These are phyloP conservation scores for Rhabdomys dilectus DNA, from an alignment of 2,113 vertebrate genomes.

Conservation along the genomic window DNA sequence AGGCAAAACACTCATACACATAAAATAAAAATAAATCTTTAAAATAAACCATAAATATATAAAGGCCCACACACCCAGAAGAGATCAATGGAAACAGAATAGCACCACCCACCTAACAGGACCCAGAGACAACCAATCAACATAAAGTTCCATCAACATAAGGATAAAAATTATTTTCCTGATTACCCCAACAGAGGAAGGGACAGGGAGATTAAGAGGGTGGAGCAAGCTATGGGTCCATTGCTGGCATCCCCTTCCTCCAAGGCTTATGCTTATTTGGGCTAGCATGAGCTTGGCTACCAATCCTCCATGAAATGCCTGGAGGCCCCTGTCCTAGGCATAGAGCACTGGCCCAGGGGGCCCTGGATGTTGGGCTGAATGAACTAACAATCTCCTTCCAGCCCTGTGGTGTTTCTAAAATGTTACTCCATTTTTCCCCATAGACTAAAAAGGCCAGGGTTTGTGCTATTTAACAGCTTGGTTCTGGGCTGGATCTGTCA, in stretches of 20 bases:
- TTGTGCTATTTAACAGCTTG: conserved; percentile 84
- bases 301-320: neutral
- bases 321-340: neutral
- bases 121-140: neutral
- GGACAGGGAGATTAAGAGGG: neutral
- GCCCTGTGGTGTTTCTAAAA: conserved; percentile 79
- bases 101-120: neutral
- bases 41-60: neutral
- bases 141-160: neutral
- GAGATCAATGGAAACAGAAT: neutral
- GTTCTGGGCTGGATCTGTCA: conserved; percentile 89
- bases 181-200: neutral
- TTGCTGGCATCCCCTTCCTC: neutral
- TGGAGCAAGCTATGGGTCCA: accelerated
- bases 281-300: conserved; percentile 32
- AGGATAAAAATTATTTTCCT: neutral
- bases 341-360: neutral
- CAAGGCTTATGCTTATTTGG: neutral
- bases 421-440: conserved; percentile 73
- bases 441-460: conserved; percentile 70
- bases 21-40: neutral
- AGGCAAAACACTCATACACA: neutral
- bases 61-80: neutral
- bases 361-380: conserved; percentile 70
- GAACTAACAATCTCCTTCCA: conserved; percentile 86